Evolutionary conservation across 2,113 vertebrate species (phyloP).

Genomic region (Oxyura jamaicensis): DNA sequence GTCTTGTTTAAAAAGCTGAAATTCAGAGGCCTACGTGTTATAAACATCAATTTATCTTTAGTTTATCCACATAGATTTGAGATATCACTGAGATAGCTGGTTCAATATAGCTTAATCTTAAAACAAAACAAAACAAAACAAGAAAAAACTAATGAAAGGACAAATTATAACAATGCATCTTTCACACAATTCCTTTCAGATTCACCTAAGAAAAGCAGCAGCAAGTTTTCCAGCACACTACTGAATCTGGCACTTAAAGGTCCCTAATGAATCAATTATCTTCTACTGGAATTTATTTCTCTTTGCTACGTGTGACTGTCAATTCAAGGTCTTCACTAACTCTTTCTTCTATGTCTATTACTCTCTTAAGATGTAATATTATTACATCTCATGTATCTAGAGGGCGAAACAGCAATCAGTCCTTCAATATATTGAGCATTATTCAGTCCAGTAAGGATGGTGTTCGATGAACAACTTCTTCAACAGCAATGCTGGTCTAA

Average conservation of each 20-base stretch:
- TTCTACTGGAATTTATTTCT: conserved; percentile 3
- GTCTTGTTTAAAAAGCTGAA: background rate
- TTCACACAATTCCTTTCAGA: background rate
- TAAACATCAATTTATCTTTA: background rate
- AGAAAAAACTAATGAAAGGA: background rate
- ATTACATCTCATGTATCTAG: background rate
- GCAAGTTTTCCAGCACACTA: background rate
- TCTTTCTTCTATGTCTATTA: background rate
- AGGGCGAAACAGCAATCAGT: background rate
- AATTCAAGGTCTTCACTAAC: conserved; percentile 16
- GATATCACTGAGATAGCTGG: background rate
- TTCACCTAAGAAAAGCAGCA: background rate
- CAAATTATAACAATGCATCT: background rate
- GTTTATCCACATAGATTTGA: background rate
- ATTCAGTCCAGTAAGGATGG: background rate
- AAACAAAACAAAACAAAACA: background rate
- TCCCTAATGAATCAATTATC: conserved; percentile 38
- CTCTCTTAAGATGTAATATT: background rate
- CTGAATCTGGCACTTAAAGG: background rate
- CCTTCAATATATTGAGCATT: background rate
- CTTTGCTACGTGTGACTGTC: background rate
- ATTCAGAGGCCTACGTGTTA: background rate
- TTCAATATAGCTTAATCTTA: background rate
- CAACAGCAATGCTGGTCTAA: background rate
- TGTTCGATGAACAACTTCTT: background rate